Evolutionary conservation across 30 jellyfish, hydroid and myxozoan species (phyloP).

Genomic region (Mastigias papua): DNA sequence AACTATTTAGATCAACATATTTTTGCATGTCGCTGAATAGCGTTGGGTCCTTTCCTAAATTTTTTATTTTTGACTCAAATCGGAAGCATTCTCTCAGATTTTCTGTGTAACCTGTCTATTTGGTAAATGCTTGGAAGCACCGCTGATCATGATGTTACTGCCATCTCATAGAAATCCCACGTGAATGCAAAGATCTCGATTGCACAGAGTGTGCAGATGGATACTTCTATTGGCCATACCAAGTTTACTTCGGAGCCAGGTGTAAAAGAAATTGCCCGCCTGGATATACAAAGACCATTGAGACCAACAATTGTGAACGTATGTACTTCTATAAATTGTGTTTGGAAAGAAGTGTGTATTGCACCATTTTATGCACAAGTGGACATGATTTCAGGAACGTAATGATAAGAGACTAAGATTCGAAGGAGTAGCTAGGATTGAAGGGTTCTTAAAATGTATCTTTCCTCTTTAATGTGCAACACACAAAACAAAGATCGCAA

Average conservation of each 20-base stretch:
- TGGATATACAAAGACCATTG: conserved; percentile 41
- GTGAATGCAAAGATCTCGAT: conserved; percentile 20
- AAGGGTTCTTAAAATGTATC: background rate
- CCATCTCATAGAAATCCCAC: conserved; percentile 30
- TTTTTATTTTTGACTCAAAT: too few relatives aligned
- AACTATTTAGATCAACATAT: background rate
- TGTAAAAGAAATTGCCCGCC: conserved; percentile 55
- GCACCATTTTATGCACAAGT: background rate
- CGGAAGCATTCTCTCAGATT: too few relatives aligned
- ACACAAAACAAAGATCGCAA: too few relatives aligned
- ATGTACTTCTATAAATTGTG: background rate
- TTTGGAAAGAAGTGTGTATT: background rate
- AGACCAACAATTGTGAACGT: conserved; percentile 44
- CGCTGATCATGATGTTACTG: background rate
- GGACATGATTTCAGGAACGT: background rate
- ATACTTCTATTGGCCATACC: conserved; percentile 23
- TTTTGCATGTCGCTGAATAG: too few relatives aligned
- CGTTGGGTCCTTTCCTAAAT: too few relatives aligned
- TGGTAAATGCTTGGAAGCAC: too few relatives aligned
- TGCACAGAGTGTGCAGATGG: conserved; percentile 58
- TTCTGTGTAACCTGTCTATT: too few relatives aligned
- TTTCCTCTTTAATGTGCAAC: too few relatives aligned
- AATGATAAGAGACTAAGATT: background rate
- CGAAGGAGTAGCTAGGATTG: background rate
- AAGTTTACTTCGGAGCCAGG: background rate